Evolutionary conservation across 2,113 vertebrate genomes (phyloP).

Genomic region (Emydocephalus ijimae): DNA sequence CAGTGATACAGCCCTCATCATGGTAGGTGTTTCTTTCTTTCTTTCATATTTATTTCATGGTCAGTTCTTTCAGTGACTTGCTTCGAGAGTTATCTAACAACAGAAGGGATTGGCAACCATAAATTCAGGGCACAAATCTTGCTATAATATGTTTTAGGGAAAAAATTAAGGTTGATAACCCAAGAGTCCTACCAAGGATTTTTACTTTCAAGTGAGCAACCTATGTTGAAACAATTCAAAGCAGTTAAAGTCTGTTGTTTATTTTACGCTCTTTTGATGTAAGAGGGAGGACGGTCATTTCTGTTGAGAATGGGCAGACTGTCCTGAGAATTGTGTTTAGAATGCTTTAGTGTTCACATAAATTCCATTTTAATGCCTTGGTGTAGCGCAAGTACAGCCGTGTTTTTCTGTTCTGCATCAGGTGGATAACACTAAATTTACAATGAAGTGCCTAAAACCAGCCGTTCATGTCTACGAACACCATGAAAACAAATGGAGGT

Average conservation of each 20-base stretch:
- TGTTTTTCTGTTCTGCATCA: conserved; percentile 43
- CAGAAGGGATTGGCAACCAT: neutral
- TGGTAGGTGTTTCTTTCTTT: conserved; percentile 70
- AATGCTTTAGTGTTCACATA: neutral
- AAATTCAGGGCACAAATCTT: neutral
- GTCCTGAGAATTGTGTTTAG: neutral
- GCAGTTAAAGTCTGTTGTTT: neutral
- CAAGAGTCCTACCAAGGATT: neutral
- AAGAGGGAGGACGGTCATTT: neutral
- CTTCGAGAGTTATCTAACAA: neutral
- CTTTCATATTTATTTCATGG: rapidly evolving
- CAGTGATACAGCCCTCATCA: conserved; percentile 86
- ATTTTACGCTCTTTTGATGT: neutral
- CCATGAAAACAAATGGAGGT: conserved; percentile 94
- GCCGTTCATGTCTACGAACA: conserved; percentile 89
- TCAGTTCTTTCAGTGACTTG: neutral
- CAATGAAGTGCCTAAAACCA: conserved; percentile 85
- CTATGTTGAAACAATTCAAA: neutral
- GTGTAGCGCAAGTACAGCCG: neutral
- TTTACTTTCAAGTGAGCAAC: neutral
- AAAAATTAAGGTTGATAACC: neutral
- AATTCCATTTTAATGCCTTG: neutral
- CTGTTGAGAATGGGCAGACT: neutral
- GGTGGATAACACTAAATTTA: conserved; percentile 91
- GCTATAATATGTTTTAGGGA: neutral